Base-by-base conservation (phyloP, 2,797 vertebrate genomes). In the Rhabdophis nuchalis region DNA sequence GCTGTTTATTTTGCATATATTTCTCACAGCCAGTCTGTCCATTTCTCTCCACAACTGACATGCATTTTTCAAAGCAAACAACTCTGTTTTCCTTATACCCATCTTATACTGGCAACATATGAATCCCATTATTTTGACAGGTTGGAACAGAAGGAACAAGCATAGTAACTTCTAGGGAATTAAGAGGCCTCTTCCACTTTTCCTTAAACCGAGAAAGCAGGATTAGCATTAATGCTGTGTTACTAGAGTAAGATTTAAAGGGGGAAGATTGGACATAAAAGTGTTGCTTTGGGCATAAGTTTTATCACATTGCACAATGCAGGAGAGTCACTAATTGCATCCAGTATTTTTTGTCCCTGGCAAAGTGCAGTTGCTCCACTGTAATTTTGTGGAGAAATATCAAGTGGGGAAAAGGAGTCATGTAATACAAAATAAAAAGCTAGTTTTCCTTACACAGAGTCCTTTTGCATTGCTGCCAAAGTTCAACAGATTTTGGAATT, bases 81-180 rank as follows among this genome's bases (percentile, higher is more conserved):
- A 94, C 93, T 96, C 95, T 94, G 93, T 94, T 94, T 95, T 95
- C 95, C 94, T 96, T 97, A 94, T 12, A 46, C 16, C 96, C 96
- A 97, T 96, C 95, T 96, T 95, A 96, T 92, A 93, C 95, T 95
- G 0, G 89, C 95, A 96, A 92, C 95, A 96, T 95, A 96, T 58
- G 96, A 96, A 94, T 96, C 93, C 92, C 4, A 85, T 96, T 96
- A 96, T 97, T 96, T 96, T 96, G 96, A 96, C 95, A 96, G 96
- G 95, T 95, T 94, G 95, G 95, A 94, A 95, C 95, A 94, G 94
- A 95, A 95, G 91, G 89, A 96, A 95, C 94, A 96, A 94, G 94
- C 95, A 94, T 90, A 95, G 95, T 95, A 96, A 95, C 94, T 90
- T 94, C 92, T 91, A 61, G 89, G 91, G 94, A 95, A 94, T 91